These are phyloP conservation scores for Sciurus niger DNA, from an alignment of 2,113 vertebrate genomes.

Conservation along the genomic window DNA sequence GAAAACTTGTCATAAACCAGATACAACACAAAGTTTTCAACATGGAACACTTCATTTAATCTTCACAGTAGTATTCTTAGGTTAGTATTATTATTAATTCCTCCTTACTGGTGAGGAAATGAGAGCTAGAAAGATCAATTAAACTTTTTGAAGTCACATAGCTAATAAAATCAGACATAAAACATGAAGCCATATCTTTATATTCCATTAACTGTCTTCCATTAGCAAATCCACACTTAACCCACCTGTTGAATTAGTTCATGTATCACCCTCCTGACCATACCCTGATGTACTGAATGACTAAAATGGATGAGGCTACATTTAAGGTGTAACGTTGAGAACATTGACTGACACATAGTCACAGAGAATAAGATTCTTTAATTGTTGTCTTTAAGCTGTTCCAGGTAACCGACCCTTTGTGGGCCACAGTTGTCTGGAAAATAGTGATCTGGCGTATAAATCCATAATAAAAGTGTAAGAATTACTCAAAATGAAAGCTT, in stretches of 20 bases:
- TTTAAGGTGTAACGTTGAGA: not conserved
- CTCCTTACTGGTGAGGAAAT: not conserved
- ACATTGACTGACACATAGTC: not conserved
- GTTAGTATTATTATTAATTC: not conserved
- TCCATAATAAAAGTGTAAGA: not conserved
- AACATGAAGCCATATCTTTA: not conserved
- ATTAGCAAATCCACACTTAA: not conserved
- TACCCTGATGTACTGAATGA: not conserved
- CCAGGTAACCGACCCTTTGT: rapidly evolving
- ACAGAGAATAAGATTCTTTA: not conserved
- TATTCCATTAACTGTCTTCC: not conserved
- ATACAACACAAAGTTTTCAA: not conserved
- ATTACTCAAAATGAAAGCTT: not conserved
- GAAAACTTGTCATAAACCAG: not conserved
- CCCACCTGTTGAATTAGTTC: not conserved
- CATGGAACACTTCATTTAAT: not conserved
- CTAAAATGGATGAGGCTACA: not conserved
- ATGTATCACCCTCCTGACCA: not conserved
- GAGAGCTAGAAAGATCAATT: not conserved
- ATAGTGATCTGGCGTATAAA: not conserved
- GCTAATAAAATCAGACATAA: not conserved
- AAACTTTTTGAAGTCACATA: not conserved
- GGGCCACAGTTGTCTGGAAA: not conserved
- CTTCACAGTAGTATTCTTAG: not conserved
- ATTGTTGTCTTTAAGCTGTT: not conserved